phyloP scores from a whole-genome alignment of 2,797 vertebrate genomes.

The Platyrinchus mystaceus region DNA sequence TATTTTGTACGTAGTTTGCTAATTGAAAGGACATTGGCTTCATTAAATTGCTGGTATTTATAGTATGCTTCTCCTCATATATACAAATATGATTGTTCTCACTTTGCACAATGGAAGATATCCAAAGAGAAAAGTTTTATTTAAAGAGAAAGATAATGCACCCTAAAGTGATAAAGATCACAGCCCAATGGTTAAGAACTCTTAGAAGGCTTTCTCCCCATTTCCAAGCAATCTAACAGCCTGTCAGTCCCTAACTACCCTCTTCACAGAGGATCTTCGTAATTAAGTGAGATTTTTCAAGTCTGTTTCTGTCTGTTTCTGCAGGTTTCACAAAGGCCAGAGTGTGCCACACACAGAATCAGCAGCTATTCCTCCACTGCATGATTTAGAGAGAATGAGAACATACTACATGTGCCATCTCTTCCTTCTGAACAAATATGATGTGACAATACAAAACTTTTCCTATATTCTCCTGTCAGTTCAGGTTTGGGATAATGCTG shows the following conservation, averaged over 20 bases:
- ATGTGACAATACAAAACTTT: neutral
- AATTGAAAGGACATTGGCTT: neutral
- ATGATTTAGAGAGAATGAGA: neutral
- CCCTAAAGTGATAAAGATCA: neutral
- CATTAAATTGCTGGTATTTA: neutral
- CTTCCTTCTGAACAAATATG: neutral
- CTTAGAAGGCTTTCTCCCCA: neutral
- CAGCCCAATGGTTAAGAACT: neutral
- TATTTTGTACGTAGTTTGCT: neutral
- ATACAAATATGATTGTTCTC: neutral
- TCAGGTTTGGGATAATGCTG: neutral
- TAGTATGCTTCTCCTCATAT: neutral
- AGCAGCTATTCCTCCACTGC: neutral
- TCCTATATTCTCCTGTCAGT: neutral
- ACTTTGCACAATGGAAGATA: neutral
- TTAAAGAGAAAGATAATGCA: neutral
- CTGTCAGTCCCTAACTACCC: neutral
- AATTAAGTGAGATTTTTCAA: neutral
- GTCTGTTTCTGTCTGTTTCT: neutral
- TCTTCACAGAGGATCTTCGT: neutral
- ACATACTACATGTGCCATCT: neutral
- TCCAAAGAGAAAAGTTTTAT: neutral
- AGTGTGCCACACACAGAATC: neutral
- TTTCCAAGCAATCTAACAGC: neutral
- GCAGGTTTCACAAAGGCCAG: neutral